A percentile compares a stretch with the other conserved stretches of the same genome.
These are phyloP conservation scores for Bradysia coprophila DNA, from an alignment of 1,140 invertebrate genomes.

Conservation along the genomic window DNA sequence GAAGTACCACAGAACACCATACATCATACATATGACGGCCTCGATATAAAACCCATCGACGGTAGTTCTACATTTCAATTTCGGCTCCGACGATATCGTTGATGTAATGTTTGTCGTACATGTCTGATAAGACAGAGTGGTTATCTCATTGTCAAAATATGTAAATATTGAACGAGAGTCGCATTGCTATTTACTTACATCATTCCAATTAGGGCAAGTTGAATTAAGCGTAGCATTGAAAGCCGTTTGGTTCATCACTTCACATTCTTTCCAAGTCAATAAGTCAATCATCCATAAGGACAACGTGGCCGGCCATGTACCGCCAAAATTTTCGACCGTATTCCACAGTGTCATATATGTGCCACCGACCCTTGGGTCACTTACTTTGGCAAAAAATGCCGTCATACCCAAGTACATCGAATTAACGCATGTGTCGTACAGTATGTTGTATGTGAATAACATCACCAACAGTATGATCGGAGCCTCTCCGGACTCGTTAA, in stretches of 20 bases:
- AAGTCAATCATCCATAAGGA: slow-evolving; percentile 77
- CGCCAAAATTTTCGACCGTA: slow-evolving; percentile 83
- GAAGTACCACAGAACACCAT: slow-evolving; percentile 70
- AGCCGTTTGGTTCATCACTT: slow-evolving; percentile 19
- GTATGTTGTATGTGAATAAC: too few species aligned
- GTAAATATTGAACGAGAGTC: too few species aligned
- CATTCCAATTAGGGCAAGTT: too few species aligned
- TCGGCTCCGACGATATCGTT: slow-evolving; percentile 55
- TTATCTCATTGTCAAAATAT: too few species aligned
- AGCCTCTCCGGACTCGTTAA: slow-evolving; percentile 59
- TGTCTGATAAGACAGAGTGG: too few species aligned
- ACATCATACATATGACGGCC: slow-evolving; percentile 51
- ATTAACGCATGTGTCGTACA: too few species aligned
- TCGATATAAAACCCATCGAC: slow-evolving; percentile 92
- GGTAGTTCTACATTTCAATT: too few species aligned
- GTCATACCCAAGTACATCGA: slow-evolving; percentile 46
- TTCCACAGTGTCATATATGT: slow-evolving; percentile 97
- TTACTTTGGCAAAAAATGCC: slow-evolving; percentile 46
- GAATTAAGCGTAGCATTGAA: too few species aligned
- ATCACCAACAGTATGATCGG: too few species aligned
- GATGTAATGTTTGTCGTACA: too few species aligned
- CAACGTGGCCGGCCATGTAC: slow-evolving; percentile 83
- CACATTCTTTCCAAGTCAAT: slow-evolving; percentile 60
- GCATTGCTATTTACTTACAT: too few species aligned
- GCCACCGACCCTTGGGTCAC: slow-evolving; percentile 86